A percentile compares a stretch with the other conserved stretches of the same genome.
Evolutionary conservation across 2,888 invertebrate species (phyloP).

Genomic region (Caprella mutica): DNA sequence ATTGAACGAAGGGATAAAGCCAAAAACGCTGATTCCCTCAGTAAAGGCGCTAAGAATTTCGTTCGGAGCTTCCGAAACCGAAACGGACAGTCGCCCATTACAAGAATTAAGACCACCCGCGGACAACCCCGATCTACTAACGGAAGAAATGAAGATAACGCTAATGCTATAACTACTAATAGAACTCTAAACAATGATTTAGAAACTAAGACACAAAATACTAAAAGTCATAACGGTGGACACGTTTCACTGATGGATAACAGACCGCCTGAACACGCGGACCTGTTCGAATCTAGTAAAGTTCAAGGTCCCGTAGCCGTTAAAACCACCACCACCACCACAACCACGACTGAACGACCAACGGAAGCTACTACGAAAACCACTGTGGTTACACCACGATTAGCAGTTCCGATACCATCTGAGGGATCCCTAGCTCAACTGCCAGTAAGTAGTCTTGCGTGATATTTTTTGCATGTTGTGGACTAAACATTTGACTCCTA

Average conservation of each 20-base stretch:
- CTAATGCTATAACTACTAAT: neutral
- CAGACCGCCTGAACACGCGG: conserved; percentile 3
- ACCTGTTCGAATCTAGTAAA: conserved; percentile 6
- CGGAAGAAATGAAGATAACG: neutral
- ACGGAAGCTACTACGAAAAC: no score
- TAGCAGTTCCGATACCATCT: neutral
- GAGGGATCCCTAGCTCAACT: neutral
- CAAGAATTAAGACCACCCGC: no score
- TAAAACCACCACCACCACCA: neutral
- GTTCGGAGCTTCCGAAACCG: no score
- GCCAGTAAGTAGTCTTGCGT: neutral
- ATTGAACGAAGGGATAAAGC: neutral
- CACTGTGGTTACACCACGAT: conserved; percentile 3
- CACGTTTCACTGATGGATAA: conserved; percentile 3
- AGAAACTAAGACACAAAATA: neutral
- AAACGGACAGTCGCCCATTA: neutral
- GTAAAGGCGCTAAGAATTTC: no score
- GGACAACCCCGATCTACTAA: conserved; percentile 2
- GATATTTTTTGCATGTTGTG: neutral
- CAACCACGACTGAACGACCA: neutral
- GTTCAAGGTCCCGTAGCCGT: conserved; percentile 3
- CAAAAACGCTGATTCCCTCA: neutral
- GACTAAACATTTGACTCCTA: no score
- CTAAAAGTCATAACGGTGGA: neutral
- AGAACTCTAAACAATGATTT: no score